These are phyloP conservation scores for Cossypha niveicapilla DNA, from an alignment of 2,797 vertebrate genomes.

Conservation along the genomic window DNA sequence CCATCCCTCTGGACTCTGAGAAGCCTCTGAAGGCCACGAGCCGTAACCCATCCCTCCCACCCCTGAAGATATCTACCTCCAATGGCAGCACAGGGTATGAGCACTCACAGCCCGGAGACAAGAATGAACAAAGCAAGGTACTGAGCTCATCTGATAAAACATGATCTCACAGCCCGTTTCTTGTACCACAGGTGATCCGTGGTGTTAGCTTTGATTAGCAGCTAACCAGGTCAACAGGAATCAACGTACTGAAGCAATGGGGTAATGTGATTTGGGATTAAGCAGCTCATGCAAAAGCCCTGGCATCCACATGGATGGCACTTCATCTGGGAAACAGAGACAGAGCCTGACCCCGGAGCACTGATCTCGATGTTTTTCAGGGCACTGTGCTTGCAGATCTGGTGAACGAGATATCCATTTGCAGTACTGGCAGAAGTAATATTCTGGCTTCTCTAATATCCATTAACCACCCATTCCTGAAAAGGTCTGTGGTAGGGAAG, in stretches of 20 bases:
- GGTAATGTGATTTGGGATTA: not conserved
- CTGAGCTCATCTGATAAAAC: constrained; percentile 29
- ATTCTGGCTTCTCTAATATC: not conserved
- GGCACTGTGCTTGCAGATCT: not conserved
- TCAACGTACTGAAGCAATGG: not conserved
- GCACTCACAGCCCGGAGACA: constrained; percentile 77
- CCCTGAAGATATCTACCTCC: constrained; percentile 90
- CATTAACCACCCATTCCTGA: not conserved
- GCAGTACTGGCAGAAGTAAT: not conserved
- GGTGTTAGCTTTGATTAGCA: not conserved
- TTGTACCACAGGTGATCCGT: not conserved
- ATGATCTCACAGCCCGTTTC: not conserved
- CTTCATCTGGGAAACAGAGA: not conserved
- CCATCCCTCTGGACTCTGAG: constrained; percentile 81
- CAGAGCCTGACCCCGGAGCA: not conserved
- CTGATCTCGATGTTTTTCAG: not conserved
- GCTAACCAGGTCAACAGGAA: not conserved
- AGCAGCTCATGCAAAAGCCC: not conserved
- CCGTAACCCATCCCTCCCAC: constrained; percentile 78
- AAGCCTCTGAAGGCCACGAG: constrained; percentile 80
- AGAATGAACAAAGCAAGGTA: constrained; percentile 84
- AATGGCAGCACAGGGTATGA: constrained; percentile 88
- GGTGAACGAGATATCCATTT: not conserved
- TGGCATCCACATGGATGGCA: not conserved
- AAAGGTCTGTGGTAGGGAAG: not conserved